phyloP scores from a whole-genome alignment of 2,888 invertebrate species.

The Heliothis peltigera region DNA sequence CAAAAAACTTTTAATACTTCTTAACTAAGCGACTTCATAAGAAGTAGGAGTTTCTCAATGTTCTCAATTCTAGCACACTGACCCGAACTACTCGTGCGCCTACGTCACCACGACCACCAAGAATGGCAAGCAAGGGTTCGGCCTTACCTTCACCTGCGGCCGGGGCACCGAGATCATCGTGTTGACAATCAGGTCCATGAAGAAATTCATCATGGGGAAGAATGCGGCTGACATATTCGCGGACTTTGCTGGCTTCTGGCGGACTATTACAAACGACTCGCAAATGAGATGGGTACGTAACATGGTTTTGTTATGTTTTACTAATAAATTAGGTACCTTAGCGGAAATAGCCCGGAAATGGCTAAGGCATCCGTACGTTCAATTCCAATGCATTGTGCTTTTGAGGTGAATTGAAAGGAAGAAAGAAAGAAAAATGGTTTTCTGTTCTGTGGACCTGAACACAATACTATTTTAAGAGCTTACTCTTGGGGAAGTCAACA shows the following conservation, averaged over 20 bases:
- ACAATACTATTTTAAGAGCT: too few relatives aligned
- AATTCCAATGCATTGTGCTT: too few relatives aligned
- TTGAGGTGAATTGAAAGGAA: too few relatives aligned
- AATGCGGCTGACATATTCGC: slow-evolving; percentile 92
- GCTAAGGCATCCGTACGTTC: too few relatives aligned
- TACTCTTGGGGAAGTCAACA: too few relatives aligned
- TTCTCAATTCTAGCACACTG: slow-evolving; percentile 91
- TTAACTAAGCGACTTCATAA: too few relatives aligned
- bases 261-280: slow-evolving; percentile 94
- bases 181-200: slow-evolving; percentile 93
- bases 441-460: too few relatives aligned
- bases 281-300: slow-evolving; percentile 96
- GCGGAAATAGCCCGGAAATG: too few relatives aligned
- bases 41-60: neutral
- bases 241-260: slow-evolving; percentile 95
- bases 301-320: neutral
- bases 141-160: slow-evolving; percentile 96
- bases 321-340: too few relatives aligned
- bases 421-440: too few relatives aligned
- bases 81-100: slow-evolving; percentile 97
- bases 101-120: slow-evolving; percentile 95
- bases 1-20: too few relatives aligned
- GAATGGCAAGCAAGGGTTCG: slow-evolving; percentile 92
- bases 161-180: slow-evolving; percentile 97
- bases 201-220: slow-evolving; percentile 92